Base-by-base conservation (phyloP, 2,797 vertebrate species). In the Florisuga fusca region DNA sequence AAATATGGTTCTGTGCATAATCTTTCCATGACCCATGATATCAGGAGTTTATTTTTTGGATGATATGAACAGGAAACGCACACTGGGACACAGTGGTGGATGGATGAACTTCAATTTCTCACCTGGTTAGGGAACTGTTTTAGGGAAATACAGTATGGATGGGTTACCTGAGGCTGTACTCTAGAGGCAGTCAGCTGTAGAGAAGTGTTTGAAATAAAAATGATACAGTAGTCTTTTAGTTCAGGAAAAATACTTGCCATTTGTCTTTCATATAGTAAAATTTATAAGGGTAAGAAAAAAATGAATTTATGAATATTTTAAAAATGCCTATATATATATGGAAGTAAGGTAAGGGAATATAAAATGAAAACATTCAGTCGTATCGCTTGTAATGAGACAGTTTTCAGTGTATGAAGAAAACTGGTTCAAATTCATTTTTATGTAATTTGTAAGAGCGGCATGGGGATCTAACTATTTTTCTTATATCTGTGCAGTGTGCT, bases 151-250 rank as follows among this genome's bases (percentile, higher is more conserved):
- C 0, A 48, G 36, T 41, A 50, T 26, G 10, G 93, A 57, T 45
- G 25, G 23, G 76, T 29, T 78, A 58, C 73, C 63, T 83, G 45
- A 85, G 59, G 29, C 51, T 61, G 38, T 48, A 67, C 9, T 29
- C 34, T n/a, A 62, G 36, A 43, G 53, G 27, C 48, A 57, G 50
- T 73, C 76, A 84, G 43, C 64, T 77, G 8, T 36, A 26, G 33
- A 73, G 41, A 81, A 62, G 25, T 73, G 27, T 48, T 66, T 87
- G 67, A 87, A 87, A 63, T 77, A 91, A 94, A 94, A 91, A 76
- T 25, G 3, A 46, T 72, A 62, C 3, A 50, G 34, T 66, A 59
- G 69, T 67, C 94, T 89, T 71, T 94, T 89, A 87, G 69, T 84
- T 92, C 16, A 36, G 58, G 27, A 33, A 31, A 87, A 86, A 66